Percentiles rank a stretch among this genome's conserved stretches.
These are phyloP conservation scores for Pocillopora grandis DNA, from an alignment of 92 coral and sea anemone genomes.

Conservation along the genomic window DNA sequence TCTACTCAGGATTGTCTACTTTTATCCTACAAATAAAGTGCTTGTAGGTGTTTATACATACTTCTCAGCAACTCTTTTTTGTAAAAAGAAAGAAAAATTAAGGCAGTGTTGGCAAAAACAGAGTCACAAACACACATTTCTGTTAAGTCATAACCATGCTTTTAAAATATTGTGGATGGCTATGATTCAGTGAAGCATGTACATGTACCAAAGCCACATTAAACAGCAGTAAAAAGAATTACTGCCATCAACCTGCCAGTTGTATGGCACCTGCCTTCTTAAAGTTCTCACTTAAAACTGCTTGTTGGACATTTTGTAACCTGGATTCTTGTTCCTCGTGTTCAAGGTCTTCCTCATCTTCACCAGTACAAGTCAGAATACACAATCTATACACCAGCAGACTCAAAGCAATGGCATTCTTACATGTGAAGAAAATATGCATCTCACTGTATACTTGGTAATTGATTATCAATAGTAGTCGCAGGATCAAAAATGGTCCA, in stretches of 20 bases:
- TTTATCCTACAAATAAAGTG: too few relatives aligned
- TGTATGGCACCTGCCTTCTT: constrained; percentile 86
- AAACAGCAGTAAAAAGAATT: too few relatives aligned
- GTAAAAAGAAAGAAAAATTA: too few relatives aligned
- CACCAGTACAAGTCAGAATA: constrained; percentile 93
- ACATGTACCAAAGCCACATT: too few relatives aligned
- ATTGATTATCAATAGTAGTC: constrained; percentile 83
- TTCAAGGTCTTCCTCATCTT: constrained; percentile 80
- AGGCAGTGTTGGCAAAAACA: too few relatives aligned
- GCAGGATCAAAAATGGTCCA: constrained; percentile 92
- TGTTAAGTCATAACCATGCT: too few relatives aligned
- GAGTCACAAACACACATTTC: too few relatives aligned
- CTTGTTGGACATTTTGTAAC: constrained; percentile 92
- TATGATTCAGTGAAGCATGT: too few relatives aligned
- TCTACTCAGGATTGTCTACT: too few relatives aligned
- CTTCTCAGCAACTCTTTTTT: too few relatives aligned
- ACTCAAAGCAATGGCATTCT: constrained; percentile 93
- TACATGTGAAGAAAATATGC: constrained; percentile 95
- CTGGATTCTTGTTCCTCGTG: constrained; percentile 74
- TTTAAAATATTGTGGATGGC: too few relatives aligned
- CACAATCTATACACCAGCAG: constrained; percentile 91
- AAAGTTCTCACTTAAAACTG: constrained; percentile 83
- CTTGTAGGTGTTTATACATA: too few relatives aligned
- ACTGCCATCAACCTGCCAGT: constrained; percentile 57
- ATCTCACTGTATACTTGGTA: constrained; percentile 86